Base-by-base conservation (phyloP, 2,888 invertebrate genomes). In the Hypomecis punctinalis region DNA sequence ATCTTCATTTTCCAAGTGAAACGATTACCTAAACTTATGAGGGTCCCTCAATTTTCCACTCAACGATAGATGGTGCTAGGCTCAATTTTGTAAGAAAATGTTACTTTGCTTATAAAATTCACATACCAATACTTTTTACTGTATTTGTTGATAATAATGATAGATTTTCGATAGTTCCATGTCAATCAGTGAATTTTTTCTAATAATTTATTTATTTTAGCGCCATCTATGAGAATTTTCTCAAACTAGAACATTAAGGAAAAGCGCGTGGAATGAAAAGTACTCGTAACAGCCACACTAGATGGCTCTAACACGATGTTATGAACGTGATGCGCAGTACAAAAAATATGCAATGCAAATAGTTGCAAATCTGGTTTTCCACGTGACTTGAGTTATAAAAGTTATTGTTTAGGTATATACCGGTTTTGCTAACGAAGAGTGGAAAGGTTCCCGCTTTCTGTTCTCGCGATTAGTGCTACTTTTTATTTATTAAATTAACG, bases 331-430 rank as follows among this genome's bases (percentile, higher is more conserved):
- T 48, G 48, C 53, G 11, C 35, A 46, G 11, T 57, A 47, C 5
- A 49, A 46, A 54, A 36, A 62, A 40, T 40, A 35, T 46, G 52
- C 39, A 33, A 55, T 60, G 64, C 60, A 56, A 64, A 63, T 52
- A 45, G 35, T 47, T 57, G 60, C 61, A 65, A 48, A 61, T 56
- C 56, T 42, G 37, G 60, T 52, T 65, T 56, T 40, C 40, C 65
- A 65, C 65, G 65, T 65, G 65, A 65, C 65, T 43, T 9, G 60
- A 23, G 52, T 61, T 53, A 52, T 65, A 65, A 61, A 54, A 53
- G 23, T 46, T 63, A 59, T 63, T 55, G 55, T 59, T 59, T 59
- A 64, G 43, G 37, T 55, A 53, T 52, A 56, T 52, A 51, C 51
- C 43, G 39, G 56, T 56, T 55, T n/a, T 10, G 55, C 9, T 13